A percentile compares a stretch with the other conserved stretches of the same genome.
Conservation (phyloP, 2,888 invertebrate species). For the Crepidodera aurea region DNA sequence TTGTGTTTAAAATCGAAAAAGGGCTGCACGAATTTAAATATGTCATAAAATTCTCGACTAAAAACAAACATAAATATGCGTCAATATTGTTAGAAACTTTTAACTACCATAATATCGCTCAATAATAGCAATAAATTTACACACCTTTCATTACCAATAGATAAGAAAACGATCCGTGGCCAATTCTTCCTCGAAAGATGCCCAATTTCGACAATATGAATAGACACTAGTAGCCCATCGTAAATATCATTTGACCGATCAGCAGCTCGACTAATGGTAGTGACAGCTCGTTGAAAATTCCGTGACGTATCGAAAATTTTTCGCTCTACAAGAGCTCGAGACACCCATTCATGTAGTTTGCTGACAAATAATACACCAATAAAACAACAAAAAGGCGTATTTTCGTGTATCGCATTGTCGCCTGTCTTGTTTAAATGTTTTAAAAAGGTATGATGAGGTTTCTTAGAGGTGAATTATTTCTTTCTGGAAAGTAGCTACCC, state of each 20-base stretch:
- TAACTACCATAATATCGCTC: slow-evolving; percentile 2
- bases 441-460: slow-evolving; percentile 29
- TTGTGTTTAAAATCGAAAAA: too few species aligned
- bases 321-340: slow-evolving; percentile 30
- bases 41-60: too few species aligned
- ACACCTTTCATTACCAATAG: slow-evolving; percentile 17
- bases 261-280: slow-evolving; percentile 22
- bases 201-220: slow-evolving; percentile 5
- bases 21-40: too few species aligned
- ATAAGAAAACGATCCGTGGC: slow-evolving; percentile 17
- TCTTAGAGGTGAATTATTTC: slow-evolving; percentile 28
- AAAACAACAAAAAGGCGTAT: slow-evolving; percentile 31
- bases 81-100: neutral
- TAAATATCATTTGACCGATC: slow-evolving; percentile 26
- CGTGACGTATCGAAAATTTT: slow-evolving; percentile 36
- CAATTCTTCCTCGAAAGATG: slow-evolving; percentile 22
- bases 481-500: slow-evolving; percentile 18
- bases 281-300: slow-evolving; percentile 34
- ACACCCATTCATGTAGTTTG: slow-evolving; percentile 31
- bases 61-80: neutral
- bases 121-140: slow-evolving; percentile 9
- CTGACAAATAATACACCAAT: slow-evolving; percentile 33
- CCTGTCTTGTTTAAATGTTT: slow-evolving; percentile 30
- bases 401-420: slow-evolving; percentile 27
- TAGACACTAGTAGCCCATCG: slow-evolving; percentile 14